phyloP scores from a whole-genome alignment of 2,888 invertebrate genomes.

The Plagodis pulveraria region DNA sequence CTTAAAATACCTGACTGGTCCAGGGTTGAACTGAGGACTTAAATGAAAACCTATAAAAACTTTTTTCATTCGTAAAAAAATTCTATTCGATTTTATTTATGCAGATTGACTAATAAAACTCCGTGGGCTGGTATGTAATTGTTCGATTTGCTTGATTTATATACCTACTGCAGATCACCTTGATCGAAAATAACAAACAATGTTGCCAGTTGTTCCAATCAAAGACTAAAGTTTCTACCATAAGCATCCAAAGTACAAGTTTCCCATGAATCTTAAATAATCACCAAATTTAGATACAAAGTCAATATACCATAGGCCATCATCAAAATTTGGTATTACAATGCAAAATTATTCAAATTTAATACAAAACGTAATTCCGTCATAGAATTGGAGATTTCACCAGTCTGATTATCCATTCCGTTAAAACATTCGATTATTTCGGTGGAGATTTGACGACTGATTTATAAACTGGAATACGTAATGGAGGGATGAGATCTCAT shows the following conservation, averaged over 20 bases:
- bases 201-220: too few relatives aligned
- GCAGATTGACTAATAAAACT: too few relatives aligned
- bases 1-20: too few relatives aligned
- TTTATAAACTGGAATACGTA: constrained; percentile 29
- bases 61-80: too few relatives aligned
- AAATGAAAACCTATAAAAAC: too few relatives aligned
- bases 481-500: constrained; percentile 2
- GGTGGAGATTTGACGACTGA: constrained; percentile 35
- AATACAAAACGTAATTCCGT: constrained; percentile 52
- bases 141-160: too few relatives aligned
- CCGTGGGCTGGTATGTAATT: too few relatives aligned
- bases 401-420: constrained; percentile 52
- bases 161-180: too few relatives aligned
- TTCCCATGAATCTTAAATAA: constrained; percentile 16
- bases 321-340: constrained; percentile 46
- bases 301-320: constrained; percentile 31
- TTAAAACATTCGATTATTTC: constrained; percentile 51
- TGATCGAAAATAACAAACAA: too few relatives aligned
- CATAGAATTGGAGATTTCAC: constrained; percentile 48
- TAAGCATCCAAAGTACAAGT: not conserved
- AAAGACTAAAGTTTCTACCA: too few relatives aligned
- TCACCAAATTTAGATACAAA: constrained; percentile 15
- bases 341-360: constrained; percentile 67
- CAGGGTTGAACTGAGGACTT: too few relatives aligned
- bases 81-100: too few relatives aligned